A percentile compares a stretch with the other conserved stretches of the same genome.
Conservation (phyloP, 2,888 invertebrate species). For the Euplexia lucipara region DNA sequence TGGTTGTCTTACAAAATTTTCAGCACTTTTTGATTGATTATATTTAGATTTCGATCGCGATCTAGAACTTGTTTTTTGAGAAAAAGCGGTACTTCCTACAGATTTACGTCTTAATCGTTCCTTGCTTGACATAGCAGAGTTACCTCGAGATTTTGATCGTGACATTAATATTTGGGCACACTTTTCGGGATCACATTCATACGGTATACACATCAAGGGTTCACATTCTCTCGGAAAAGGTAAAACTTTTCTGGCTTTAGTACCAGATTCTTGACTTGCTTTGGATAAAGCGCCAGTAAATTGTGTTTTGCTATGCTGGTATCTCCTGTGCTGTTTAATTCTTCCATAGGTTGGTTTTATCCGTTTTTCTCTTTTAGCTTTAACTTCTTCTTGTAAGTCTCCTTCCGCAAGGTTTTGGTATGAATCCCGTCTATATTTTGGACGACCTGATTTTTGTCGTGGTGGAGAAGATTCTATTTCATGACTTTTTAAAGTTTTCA, state of each 20-base stretch:
- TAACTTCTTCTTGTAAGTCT: conserved; percentile 7
- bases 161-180: conserved; percentile 49
- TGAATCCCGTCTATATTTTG: conserved; percentile 13
- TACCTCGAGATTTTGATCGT: conserved; percentile 36
- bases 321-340: conserved; percentile 5
- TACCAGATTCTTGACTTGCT: conserved; percentile 23
- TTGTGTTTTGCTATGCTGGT: conserved; percentile 18
- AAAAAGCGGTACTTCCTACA: conserved; percentile 29
- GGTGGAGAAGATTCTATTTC: neutral
- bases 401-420: neutral
- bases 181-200: conserved; percentile 62
- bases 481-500: conserved; percentile 2
- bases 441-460: neutral
- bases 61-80: conserved; percentile 33
- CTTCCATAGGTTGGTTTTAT: neutral
- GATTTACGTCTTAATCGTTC: conserved; percentile 44
- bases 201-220: conserved; percentile 65
- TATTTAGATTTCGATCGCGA: conserved; percentile 42
- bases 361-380: conserved; percentile 19
- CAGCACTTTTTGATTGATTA: conserved; percentile 41
- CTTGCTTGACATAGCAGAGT: conserved; percentile 1
- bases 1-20: conserved; percentile 14
- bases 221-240: conserved; percentile 59
- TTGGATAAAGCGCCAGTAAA: conserved; percentile 2
- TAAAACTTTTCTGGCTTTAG: conserved; percentile 33